These are phyloP conservation scores for Carpatolechia fugitivella DNA, from an alignment of 2,888 invertebrate species.

Conservation along the genomic window DNA sequence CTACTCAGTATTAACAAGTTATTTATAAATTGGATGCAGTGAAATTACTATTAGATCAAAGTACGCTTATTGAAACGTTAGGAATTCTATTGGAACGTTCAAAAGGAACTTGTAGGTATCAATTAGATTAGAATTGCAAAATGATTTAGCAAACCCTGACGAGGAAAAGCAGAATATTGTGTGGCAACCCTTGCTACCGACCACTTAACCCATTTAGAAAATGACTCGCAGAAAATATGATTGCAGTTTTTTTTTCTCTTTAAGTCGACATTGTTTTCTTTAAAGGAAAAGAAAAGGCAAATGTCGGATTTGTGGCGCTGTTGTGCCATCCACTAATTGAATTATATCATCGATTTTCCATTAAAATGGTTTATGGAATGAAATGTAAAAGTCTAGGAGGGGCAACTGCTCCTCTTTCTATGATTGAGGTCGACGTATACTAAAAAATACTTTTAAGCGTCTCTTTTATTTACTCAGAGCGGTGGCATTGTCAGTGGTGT, in stretches of 20 bases:
- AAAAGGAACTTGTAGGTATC: background rate
- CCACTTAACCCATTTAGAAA: slow-evolving; percentile 58
- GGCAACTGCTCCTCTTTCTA: slow-evolving; percentile 45
- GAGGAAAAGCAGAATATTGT: background rate
- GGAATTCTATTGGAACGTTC: too few relatives aligned
- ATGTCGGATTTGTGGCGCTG: slow-evolving; percentile 60
- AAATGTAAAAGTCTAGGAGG: slow-evolving; percentile 69
- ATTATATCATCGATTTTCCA: slow-evolving; percentile 79
- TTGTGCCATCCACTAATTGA: slow-evolving; percentile 68
- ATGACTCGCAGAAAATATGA: slow-evolving; percentile 63
- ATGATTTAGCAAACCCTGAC: background rate
- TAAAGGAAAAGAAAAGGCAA: slow-evolving; percentile 39
- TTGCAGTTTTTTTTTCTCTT: slow-evolving; percentile 44
- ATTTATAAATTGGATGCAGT: too few relatives aligned
- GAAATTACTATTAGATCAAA: too few relatives aligned
- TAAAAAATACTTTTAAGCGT: background rate
- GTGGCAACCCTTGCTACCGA: background rate
- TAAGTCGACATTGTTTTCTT: slow-evolving; percentile 59
- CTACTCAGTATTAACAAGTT: too few relatives aligned
- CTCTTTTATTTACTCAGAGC: too few relatives aligned
- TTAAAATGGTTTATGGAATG: slow-evolving; percentile 78
- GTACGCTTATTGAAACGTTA: too few relatives aligned
- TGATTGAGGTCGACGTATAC: slow-evolving; percentile 15
- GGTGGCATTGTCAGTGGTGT: too few relatives aligned
- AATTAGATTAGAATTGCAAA: background rate